Evolutionary conservation across 2,113 vertebrate species (phyloP), one percentile per base, ranked within the genome.

Genomic region (Halcyon malimbica): DNA sequence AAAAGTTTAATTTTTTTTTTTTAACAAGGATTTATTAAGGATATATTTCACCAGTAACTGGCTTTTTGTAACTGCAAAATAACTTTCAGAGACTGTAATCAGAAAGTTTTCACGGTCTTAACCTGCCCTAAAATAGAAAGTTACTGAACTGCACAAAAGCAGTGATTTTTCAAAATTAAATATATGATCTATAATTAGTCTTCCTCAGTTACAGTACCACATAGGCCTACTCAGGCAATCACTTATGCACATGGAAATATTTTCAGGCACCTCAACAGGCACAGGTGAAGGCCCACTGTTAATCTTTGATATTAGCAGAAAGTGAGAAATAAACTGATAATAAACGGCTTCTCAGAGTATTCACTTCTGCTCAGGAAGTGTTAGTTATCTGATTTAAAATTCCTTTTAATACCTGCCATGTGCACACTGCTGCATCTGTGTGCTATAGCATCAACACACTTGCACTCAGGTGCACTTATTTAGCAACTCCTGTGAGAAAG

Each of bases 111-210:
- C n/a, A 71, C 19, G 9, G 29, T 81, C 76, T 79, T 60, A 42
- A 19, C 16, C 42, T 74, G 6, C 11, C 69, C 57, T 86, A 67
- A 92, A 92, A 92, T 76, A 84, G 74, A 78, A 96, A 79, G 35
- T 53, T 76, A 93, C 37, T 65, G 83, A 84, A 87, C 48, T 79
- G 48, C 62, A 82, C 37, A 81, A 42, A 86, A 87, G 62, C 15
- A 57, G 76, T 75, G 69, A 94, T 95, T 91, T 97, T 86, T 94
- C 90, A 94, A 62, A 89, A 78, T 78, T 89, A 89, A 96, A 68
- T 93, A 41, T 26, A 57, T 84, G 90, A 93, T 89, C 41, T 87
- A 13, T 56, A 91, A 89, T 93, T 95, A 84, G 26, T 80, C 62
- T 84, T 85, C 41, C 56, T 69, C 50, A 60, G 57, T 50, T 37